phyloP scores from a whole-genome alignment of 2,888 invertebrate species.

The Athalia circularis region DNA sequence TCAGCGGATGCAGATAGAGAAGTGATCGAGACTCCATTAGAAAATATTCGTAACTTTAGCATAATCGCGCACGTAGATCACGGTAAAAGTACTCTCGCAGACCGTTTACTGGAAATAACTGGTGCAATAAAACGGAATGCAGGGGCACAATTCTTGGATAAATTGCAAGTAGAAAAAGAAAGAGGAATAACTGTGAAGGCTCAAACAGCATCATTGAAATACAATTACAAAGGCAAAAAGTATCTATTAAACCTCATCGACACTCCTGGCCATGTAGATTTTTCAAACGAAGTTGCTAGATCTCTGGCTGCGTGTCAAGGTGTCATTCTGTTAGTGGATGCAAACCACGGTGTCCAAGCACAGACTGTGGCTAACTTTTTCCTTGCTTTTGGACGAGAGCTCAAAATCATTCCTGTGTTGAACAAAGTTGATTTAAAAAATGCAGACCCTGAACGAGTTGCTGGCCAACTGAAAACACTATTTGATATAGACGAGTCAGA shows the following conservation, averaged over 20 bases:
- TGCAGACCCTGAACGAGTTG: constrained; percentile 90
- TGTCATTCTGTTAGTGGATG: constrained; percentile 95
- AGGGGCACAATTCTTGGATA: constrained; percentile 86
- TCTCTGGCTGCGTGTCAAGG: constrained; percentile 96
- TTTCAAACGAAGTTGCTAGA: constrained; percentile 95
- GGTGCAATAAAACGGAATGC: constrained; percentile 84
- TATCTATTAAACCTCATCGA: constrained; percentile 97
- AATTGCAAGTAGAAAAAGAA: constrained; percentile 92
- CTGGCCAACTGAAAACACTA: constrained; percentile 85
- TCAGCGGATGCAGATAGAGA: constrained; percentile 51
- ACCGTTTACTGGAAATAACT: constrained; percentile 94
- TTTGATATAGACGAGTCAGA: constrained; percentile 87
- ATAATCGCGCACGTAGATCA: constrained; percentile 99
- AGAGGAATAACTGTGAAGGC: constrained; percentile 99
- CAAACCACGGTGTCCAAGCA: constrained; percentile 96
- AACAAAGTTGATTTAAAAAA: constrained; percentile 97
- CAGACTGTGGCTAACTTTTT: constrained; percentile 99
- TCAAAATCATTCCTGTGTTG: constrained; percentile 92
- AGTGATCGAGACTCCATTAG: constrained; percentile 71
- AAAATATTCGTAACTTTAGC: constrained; percentile 91
- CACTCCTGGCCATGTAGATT: constrained; percentile 99
- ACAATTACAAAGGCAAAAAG: constrained; percentile 80
- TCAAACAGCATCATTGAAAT: constrained; percentile 93
- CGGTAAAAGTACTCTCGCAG: constrained; percentile 98
- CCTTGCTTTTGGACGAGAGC: constrained; percentile 88